phyloP scores from a whole-genome alignment of 2,888 invertebrate genomes.

The Crepidodera aurea region DNA sequence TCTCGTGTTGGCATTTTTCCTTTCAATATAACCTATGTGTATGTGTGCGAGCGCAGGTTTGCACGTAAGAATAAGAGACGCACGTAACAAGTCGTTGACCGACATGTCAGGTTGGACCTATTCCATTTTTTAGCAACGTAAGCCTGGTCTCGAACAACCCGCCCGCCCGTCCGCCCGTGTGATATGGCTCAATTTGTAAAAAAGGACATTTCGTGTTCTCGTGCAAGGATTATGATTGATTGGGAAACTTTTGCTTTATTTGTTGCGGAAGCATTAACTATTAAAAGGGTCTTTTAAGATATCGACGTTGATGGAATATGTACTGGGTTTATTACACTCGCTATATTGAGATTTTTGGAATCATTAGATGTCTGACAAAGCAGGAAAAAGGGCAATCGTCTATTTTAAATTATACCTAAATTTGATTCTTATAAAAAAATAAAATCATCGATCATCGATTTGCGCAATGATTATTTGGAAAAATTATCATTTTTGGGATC shows the following conservation, averaged over 20 bases:
- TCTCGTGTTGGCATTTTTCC: slow-evolving; percentile 39
- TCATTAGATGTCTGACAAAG: no score
- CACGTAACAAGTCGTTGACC: slow-evolving; percentile 46
- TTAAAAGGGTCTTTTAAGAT: slow-evolving; percentile 5
- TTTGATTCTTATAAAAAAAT: no score
- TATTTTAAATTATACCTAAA: no score
- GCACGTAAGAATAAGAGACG: slow-evolving; percentile 36
- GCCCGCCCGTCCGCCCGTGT: no score
- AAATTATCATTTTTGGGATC: no score
- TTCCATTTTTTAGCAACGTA: slow-evolving; percentile 12
- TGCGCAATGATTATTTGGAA: no score
- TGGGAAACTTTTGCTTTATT: not conserved
- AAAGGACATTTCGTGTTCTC: slow-evolving; percentile 20
- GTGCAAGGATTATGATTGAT: slow-evolving; percentile 9
- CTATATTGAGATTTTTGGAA: not conserved
- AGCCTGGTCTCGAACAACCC: not conserved
- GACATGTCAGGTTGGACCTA: slow-evolving; percentile 28
- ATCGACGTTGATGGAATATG: not conserved
- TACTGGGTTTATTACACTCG: slow-evolving; percentile 4
- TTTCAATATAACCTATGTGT: slow-evolving; percentile 28
- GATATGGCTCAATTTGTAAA: slow-evolving; percentile 14
- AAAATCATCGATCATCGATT: no score
- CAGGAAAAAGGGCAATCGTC: no score
- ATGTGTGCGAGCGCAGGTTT: slow-evolving; percentile 32
- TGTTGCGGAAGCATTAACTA: slow-evolving; percentile 3